Evolutionary conservation across 1,140 invertebrate genomes (phyloP), one percentile per base, ranked within the genome.

Genomic region (Parapsyche elsis): DNA sequence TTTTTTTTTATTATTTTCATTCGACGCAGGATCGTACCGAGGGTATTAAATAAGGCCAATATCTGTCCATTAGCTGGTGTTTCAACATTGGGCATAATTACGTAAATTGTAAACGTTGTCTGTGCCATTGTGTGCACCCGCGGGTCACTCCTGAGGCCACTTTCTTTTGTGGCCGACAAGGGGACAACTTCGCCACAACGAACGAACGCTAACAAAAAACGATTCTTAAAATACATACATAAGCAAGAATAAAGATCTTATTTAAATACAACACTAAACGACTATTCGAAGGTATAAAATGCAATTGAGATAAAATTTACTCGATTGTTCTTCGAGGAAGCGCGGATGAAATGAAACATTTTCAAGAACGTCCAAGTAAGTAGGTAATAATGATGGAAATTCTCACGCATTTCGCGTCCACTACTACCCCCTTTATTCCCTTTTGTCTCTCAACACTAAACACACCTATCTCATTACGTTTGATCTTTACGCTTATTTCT

Each of bases 151-250:
- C 24, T 16, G 53, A 49, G 75, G 75, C 59, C 75, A 64, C 75
- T 77, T 77, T 77, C 75, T 77, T 77, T 77, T 67, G 75, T 67
- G 75, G 75, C 57, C 19, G 74, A 59, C 74, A 77, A 12, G 74
- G 71, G 30, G 74, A 76, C 46, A 61, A 24, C 14, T 38, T 38
- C 30, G 30, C 30, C 30, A 38, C 30, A 38, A 38, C 53, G 53
- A 57, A 57, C 14, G 53, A 57, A n/a, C 53, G 19, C 14, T 57
- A 57, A 57, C 53, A 57, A 21, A n/a, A 16, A 4, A 5, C 19
- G 53, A 2, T 57, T 57, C 53, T 57, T 57, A 4, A 16, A 57
- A 21, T 16, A 21, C 10, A 16, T 57, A 1, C 14, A 57, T 10
- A 57, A 10, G 2, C 14, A 5, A 57, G 19, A 57, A 57, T 16